phyloP scores from a whole-genome alignment of 2,888 invertebrate genomes.

The Leptopilina myrica region DNA sequence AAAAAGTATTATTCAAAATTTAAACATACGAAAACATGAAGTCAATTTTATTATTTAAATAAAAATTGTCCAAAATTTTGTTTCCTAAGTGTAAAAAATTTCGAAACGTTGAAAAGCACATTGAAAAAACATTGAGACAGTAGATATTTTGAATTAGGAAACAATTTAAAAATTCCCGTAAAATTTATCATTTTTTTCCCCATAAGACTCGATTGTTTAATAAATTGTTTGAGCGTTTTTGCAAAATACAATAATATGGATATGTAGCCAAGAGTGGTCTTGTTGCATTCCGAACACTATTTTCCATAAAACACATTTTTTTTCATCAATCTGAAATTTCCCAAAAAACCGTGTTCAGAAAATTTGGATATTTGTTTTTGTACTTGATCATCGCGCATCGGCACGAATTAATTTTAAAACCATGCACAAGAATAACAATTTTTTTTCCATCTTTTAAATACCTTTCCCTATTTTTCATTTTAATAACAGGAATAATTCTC shows the following conservation, averaged over 20 bases:
- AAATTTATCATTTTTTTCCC: neutral
- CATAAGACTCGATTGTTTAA: neutral
- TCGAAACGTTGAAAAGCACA: neutral
- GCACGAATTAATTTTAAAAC: slow-evolving; percentile 11
- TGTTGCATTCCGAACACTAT: slow-evolving; percentile 11
- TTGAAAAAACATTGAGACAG: neutral
- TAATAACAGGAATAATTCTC: neutral
- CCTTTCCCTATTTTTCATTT: neutral
- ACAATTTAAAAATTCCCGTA: neutral
- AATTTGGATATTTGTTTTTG: slow-evolving; percentile 1
- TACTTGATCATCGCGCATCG: slow-evolving; percentile 21
- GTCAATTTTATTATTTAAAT: neutral
- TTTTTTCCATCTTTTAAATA: neutral
- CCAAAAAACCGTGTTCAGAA: slow-evolving; percentile 11
- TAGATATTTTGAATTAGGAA: neutral
- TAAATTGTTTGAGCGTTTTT: slow-evolving; percentile 24
- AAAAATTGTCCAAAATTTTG: too few species aligned
- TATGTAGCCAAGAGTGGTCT: slow-evolving; percentile 40
- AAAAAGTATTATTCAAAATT: too few species aligned
- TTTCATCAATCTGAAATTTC: neutral
- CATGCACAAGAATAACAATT: slow-evolving; percentile 31
- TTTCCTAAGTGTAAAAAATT: neutral
- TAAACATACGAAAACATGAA: too few species aligned
- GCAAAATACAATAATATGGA: slow-evolving; percentile 16
- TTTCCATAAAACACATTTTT: slow-evolving; percentile 7